phyloP scores from a whole-genome alignment of 2,888 invertebrate species.

The Meloe dianella region DNA sequence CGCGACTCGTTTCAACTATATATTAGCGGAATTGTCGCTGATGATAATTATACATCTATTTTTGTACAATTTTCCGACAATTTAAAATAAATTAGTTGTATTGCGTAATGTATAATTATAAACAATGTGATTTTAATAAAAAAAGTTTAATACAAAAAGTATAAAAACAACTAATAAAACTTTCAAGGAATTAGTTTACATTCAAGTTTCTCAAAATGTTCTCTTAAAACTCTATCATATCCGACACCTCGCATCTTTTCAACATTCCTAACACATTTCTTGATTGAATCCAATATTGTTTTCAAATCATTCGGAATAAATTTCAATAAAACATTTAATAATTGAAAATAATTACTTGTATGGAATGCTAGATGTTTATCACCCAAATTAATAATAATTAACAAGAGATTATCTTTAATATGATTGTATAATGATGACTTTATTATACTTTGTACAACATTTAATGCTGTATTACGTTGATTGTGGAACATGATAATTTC shows the following conservation, averaged over 20 bases:
- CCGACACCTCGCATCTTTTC: constrained; percentile 60
- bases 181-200: not conserved
- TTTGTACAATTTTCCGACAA: no score
- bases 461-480: constrained; percentile 48
- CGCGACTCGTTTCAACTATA: no score
- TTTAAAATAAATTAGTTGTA: not conserved
- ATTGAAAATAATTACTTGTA: constrained; percentile 56
- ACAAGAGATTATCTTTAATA: constrained; percentile 46
- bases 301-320: constrained; percentile 53
- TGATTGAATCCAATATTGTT: constrained; percentile 50
- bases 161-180: not conserved
- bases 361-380: constrained; percentile 60
- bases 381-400: constrained; percentile 50
- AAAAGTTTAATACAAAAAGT: not conserved
- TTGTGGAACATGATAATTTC: constrained; percentile 54
- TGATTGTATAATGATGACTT: constrained; percentile 42
- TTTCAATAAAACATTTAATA: constrained; percentile 52
- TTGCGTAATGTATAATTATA: not conserved
- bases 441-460: constrained; percentile 47
- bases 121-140: no score
- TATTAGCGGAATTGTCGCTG: no score
- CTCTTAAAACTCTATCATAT: constrained; percentile 58
- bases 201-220: constrained; percentile 50
- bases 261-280: constrained; percentile 55
- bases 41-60: no score